Evolutionary conservation across 1,140 invertebrate genomes (phyloP), one percentile per base, ranked within the genome.

Genomic region (Drosophila sechellia): DNA sequence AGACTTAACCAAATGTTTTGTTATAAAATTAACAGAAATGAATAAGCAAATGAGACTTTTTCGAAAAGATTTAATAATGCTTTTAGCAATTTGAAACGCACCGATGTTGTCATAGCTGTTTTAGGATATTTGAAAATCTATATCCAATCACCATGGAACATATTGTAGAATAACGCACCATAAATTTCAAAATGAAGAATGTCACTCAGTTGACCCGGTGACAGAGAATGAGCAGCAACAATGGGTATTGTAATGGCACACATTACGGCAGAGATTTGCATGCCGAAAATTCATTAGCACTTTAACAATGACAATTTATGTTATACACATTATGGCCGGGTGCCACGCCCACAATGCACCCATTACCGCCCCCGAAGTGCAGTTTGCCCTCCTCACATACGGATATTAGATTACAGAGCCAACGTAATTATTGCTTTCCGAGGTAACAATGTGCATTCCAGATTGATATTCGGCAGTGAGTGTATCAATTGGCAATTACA

Each of bases 201-300:
- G 39, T 53, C 22, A 40, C 52, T 42, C 17, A 20, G 34, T 11
- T 65, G 17, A 60, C 55, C 45, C 40, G 52, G 5, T 39, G 60
- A 56, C 48, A 48, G 53, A 37, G 48, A 39, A 13, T 31, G 12
- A 52, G 13, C 25, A 43, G 13, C 3, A 40, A 54, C 53, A n/a
- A 46, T 39, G 15, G 20, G 35, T 8, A 45, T 31, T 37, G 20
- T 52, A 56, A 56, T 57, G 40, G 52, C 40, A 53, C 54, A 60
- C 64, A 66, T 66, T 57, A 65, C 66, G 61, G 64, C 37, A 43
- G 39, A 66, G 63, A 87, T 83, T 89, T 89, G 76, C 71, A 87
- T 83, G 76, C 83, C 68, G 68, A 79, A 87, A 87, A 83, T 79
- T 72, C 76, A 87, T 87, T 89, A 89, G 84, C 84, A 89, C 79